Evolutionary conservation across 2,797 vertebrate genomes (phyloP), one percentile per base, ranked within the genome.

Genomic region (Tympanoctomys barrerae): DNA sequence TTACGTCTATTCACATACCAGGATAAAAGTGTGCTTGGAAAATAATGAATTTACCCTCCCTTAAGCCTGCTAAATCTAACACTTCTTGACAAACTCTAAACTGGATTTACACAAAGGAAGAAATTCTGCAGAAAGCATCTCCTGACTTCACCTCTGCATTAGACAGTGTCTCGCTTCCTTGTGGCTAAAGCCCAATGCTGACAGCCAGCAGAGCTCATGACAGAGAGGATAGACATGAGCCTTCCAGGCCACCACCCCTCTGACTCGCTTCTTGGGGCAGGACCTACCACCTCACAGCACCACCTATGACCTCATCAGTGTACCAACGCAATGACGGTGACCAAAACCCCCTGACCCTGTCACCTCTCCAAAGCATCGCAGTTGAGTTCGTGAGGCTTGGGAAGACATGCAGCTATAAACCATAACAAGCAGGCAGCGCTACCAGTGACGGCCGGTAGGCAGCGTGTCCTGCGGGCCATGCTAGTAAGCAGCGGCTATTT

Each of bases 21-120:
- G 71, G 64, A n/a, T 82, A 26, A 24, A 71, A 13, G 12, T 52
- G n/a, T n/a, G 22, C 22, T 82, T 66, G 19, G 2, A 75, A 33
- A 71, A 83, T 31, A 86, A 75, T 24, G 39, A 71, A 22, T 93
- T 87, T 39, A 19, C 61, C 28, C 87, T 87, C 49, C 59, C 31
- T 78, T 18, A 70, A 36, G 19, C 19, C 36, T 86, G 88, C 52
- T 66, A 89, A 52, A 49, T 49, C 31, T 70, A 71, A 28, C 31
- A n/a, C 7, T 70, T 93, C 36, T 96, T 86, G 75, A 36, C 36
- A 86, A 62, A 52, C 10, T n/a, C 39, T 75, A 71, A 59, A 54
- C 49, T 71, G 21, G 61, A 64, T 78, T 8, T 36, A 86, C 78
- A 49, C 31, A 33, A 46, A 61, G 22, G 64, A 91, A 73, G 26